phyloP scores from a whole-genome alignment of 2,888 invertebrate genomes.

The Nephrotoma flavescens region DNA sequence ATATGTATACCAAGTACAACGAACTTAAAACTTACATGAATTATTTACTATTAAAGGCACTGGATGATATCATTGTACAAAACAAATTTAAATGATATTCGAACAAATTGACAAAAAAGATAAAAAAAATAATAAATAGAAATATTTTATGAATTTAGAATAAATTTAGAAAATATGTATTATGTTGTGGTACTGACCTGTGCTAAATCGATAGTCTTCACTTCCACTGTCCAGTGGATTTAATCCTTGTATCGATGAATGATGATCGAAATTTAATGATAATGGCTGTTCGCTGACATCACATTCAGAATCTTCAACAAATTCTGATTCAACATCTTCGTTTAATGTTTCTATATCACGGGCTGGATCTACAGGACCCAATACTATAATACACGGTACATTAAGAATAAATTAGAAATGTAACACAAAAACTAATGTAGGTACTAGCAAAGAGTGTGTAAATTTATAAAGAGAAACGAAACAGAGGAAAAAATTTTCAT shows the following conservation, averaged over 20 bases:
- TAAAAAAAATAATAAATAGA: background rate
- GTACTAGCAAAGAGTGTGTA: no score
- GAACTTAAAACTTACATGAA: conserved; percentile 29
- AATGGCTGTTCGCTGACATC: conserved; percentile 45
- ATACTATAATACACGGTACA: conserved; percentile 20
- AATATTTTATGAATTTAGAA: background rate
- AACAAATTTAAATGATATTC: background rate
- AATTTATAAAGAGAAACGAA: no score
- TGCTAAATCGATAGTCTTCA: conserved; percentile 43
- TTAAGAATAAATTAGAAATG: background rate
- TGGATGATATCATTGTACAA: conserved; percentile 14
- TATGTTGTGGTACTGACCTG: conserved; percentile 33
- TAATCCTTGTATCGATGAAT: conserved; percentile 37
- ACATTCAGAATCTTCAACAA: conserved; percentile 52
- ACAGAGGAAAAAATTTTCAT: no score
- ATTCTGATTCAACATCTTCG: conserved; percentile 52
- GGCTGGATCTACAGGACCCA: conserved; percentile 41
- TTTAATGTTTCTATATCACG: conserved; percentile 51
- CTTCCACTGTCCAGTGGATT: conserved; percentile 49
- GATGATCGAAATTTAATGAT: conserved; percentile 37
- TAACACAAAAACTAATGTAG: conserved; percentile 3
- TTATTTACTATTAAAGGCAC: conserved; percentile 44
- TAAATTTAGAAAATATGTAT: background rate
- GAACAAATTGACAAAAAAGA: background rate
- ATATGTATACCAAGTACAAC: background rate